These are phyloP conservation scores for Anadara kagoshimensis DNA, from an alignment of 1,140 invertebrate genomes.

Conservation along the genomic window DNA sequence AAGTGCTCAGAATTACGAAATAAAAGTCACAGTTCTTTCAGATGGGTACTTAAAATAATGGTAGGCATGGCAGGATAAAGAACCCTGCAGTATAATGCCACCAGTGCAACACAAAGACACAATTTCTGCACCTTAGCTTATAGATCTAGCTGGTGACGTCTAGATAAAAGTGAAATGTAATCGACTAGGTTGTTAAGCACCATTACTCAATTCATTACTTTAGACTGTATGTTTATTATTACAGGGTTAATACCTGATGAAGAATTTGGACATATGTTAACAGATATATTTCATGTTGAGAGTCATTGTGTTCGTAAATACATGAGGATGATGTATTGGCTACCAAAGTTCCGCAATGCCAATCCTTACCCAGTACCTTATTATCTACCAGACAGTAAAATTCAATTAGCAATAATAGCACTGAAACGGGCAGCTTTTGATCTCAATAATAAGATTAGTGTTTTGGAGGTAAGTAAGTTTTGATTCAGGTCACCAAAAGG, in stretches of 20 bases:
- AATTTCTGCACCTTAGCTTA: no score
- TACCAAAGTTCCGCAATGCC: constrained; percentile 95
- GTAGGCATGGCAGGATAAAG: no score
- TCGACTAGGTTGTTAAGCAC: no score
- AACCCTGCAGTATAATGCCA: no score
- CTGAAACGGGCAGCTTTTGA: constrained; percentile 93
- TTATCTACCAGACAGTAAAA: constrained; percentile 75
- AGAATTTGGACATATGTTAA: constrained; percentile 88
- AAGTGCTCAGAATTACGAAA: no score
- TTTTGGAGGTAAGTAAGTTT: constrained; percentile 78
- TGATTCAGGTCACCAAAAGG: no score
- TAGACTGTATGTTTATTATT: constrained; percentile 21
- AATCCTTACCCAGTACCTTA: constrained; percentile 92
- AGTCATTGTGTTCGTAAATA: constrained; percentile 88
- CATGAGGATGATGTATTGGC: constrained; percentile 97
- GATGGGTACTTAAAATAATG: no score
- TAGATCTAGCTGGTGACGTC: no score
- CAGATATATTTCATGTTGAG: constrained; percentile 88
- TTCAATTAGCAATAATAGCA: constrained; percentile 89
- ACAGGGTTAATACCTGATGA: constrained; percentile 91
- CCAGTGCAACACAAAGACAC: no score
- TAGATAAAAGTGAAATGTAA: no score
- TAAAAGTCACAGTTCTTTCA: no score
- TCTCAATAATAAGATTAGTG: constrained; percentile 81
- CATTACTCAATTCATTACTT: no score